Evolutionary conservation across 2,797 vertebrate genomes (phyloP).

Genomic region (Pantherophis alleghaniensis): DNA sequence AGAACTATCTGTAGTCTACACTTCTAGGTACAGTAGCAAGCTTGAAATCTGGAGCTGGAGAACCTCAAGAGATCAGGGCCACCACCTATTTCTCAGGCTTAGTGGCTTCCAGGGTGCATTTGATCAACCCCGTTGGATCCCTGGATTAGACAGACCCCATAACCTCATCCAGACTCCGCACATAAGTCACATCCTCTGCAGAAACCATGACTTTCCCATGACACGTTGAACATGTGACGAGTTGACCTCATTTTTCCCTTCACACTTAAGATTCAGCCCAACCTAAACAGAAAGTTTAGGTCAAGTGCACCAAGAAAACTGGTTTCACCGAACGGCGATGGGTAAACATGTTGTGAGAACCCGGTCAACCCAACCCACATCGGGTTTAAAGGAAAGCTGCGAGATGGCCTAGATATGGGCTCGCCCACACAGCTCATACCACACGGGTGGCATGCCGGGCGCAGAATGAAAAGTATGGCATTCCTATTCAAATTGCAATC

Average conservation of each 20-base stretch:
- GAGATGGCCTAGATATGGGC: not conserved
- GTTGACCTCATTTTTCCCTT: not conserved
- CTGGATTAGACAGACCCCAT: not conserved
- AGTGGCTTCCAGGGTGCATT: not conserved
- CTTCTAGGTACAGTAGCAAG: not conserved
- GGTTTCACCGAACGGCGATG: not conserved
- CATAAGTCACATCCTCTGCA: not conserved
- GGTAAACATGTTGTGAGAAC: not conserved
- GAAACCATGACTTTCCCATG: not conserved
- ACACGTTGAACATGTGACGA: accelerated
- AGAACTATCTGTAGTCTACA: not conserved
- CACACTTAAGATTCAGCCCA: not conserved
- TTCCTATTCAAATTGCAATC: not conserved
- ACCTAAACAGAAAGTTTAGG: not conserved
- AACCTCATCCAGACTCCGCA: not conserved
- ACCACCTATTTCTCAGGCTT: not conserved
- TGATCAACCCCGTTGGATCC: not conserved
- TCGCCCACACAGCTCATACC: not conserved
- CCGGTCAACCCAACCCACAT: not conserved
- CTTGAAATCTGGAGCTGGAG: not conserved
- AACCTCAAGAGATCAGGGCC: not conserved
- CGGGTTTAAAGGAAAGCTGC: not conserved
- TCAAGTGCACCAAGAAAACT: not conserved
- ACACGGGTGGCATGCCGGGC: not conserved
- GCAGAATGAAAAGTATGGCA: not conserved